Evolutionary conservation across 64 coral and sea anemone genomes (phyloP).

Genomic region (Pocillopora verrucosa): DNA sequence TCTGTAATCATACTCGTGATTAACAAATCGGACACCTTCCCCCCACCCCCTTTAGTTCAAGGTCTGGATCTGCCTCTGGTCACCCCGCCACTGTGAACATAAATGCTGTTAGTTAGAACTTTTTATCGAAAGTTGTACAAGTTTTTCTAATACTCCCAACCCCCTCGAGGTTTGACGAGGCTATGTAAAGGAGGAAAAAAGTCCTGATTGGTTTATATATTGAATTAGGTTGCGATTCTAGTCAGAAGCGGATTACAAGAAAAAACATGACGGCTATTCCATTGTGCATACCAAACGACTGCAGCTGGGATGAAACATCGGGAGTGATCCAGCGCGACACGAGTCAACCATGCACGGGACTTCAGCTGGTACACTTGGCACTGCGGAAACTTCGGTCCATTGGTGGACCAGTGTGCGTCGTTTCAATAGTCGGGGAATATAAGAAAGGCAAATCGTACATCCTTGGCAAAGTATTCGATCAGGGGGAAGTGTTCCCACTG

Average conservation of each 20-base stretch:
- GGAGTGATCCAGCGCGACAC: neutral
- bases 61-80: too few relatives aligned
- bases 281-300: slow-evolving; percentile 56
- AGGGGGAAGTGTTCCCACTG: slow-evolving; percentile 58
- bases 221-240: neutral
- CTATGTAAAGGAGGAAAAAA: too few relatives aligned
- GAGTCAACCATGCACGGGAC: neutral
- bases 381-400: slow-evolving; percentile 46
- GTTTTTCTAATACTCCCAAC: too few relatives aligned
- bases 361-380: slow-evolving; percentile 19
- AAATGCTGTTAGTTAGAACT: too few relatives aligned
- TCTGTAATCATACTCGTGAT: too few relatives aligned
- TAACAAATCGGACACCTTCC: too few relatives aligned
- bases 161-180: too few relatives aligned
- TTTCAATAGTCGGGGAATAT: slow-evolving; percentile 56
- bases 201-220: too few relatives aligned
- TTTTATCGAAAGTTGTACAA: too few relatives aligned
- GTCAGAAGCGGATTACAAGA: neutral
- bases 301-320: slow-evolving; percentile 39
- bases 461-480: slow-evolving; percentile 55
- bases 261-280: slow-evolving; percentile 31
- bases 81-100: too few relatives aligned
- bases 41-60: too few relatives aligned
- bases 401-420: slow-evolving; percentile 52
- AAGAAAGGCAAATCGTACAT: slow-evolving; percentile 68